phyloP scores from a whole-genome alignment of 1,140 invertebrate genomes.

The Procambarus virginalis region DNA sequence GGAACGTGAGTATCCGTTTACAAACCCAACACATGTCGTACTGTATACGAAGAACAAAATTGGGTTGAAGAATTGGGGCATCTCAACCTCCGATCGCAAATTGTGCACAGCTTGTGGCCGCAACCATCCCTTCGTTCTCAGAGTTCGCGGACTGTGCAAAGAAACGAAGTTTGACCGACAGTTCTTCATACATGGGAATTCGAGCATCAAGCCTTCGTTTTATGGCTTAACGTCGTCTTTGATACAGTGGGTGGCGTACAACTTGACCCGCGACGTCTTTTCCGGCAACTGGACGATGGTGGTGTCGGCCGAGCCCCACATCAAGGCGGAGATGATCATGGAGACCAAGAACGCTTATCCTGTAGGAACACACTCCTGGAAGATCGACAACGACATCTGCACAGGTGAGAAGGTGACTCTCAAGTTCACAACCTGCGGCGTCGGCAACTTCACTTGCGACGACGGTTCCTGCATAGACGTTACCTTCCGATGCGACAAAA shows the following conservation, averaged over 20 bases:
- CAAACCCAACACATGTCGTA: not conserved
- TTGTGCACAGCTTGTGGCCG: constrained; percentile 5
- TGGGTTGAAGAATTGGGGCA: constrained; percentile 1
- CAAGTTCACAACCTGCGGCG: constrained; percentile 13
- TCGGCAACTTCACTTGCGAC: constrained; percentile 74
- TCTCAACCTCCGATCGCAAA: constrained; percentile 8
- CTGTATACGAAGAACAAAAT: not conserved
- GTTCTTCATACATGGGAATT: constrained; percentile 4
- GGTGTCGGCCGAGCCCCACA: constrained; percentile 4
- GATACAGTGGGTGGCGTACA: constrained; percentile 13
- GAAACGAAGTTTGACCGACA: constrained; percentile 22
- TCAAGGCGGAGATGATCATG: constrained; percentile 15
- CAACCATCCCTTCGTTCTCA: not conserved
- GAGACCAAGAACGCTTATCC: constrained; percentile 25
- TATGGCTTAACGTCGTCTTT: not conserved
- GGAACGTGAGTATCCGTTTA: not conserved
- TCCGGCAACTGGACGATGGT: constrained; percentile 19
- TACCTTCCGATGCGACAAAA: constrained; percentile 78
- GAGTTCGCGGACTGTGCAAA: constrained; percentile 10
- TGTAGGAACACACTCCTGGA: constrained; percentile 20
- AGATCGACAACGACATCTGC: constrained; percentile 21
- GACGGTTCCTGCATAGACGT: constrained; percentile 75
- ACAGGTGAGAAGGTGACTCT: not conserved
- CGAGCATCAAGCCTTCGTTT: constrained; percentile 4
- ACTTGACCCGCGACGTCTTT: not conserved